Evolutionary conservation across 2,888 invertebrate species (phyloP).

Genomic region (Caenorhabditis becei): DNA sequence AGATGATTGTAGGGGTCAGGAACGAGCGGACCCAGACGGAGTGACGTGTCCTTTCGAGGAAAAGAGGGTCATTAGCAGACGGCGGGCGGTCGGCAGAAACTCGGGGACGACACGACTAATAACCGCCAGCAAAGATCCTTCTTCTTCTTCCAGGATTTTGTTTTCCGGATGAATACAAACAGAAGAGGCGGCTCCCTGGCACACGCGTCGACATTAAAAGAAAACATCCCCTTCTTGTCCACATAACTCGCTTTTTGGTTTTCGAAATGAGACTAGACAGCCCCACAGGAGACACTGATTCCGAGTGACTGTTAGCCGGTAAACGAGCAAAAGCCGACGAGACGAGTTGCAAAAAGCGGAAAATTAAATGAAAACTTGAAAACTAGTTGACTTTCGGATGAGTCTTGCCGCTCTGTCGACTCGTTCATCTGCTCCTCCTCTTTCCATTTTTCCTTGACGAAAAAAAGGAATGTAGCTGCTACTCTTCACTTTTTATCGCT

Average conservation of each 20-base stretch:
- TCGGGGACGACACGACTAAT: neutral
- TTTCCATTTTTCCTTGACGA: slow-evolving; percentile 4
- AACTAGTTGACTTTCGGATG: slow-evolving; percentile 14
- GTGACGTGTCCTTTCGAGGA: neutral
- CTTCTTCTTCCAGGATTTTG: neutral
- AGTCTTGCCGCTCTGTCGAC: neutral
- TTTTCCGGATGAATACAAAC: slow-evolving; percentile 9
- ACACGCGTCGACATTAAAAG: slow-evolving; percentile 32
- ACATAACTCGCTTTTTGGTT: slow-evolving; percentile 9
- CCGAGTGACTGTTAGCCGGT: neutral
- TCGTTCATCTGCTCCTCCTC: slow-evolving; percentile 20
- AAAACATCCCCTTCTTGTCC: slow-evolving; percentile 5
- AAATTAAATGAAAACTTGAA: neutral
- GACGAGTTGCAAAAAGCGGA: neutral
- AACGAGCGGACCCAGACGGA: neutral
- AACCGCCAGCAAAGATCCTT: neutral
- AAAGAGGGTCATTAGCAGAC: neutral
- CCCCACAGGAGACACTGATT: neutral
- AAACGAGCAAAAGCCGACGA: neutral
- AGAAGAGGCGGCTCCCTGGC: slow-evolving; percentile 4
- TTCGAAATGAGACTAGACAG: neutral
- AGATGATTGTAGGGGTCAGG: neutral
- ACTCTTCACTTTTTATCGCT: slow-evolving; percentile 39
- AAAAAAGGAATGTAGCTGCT: neutral
- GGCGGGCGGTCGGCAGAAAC: neutral